Percentiles rank a stretch among this genome's conserved stretches.
phyloP scores from a whole-genome alignment of 2,888 invertebrate genomes.

The Lepidochrysops patricia region DNA sequence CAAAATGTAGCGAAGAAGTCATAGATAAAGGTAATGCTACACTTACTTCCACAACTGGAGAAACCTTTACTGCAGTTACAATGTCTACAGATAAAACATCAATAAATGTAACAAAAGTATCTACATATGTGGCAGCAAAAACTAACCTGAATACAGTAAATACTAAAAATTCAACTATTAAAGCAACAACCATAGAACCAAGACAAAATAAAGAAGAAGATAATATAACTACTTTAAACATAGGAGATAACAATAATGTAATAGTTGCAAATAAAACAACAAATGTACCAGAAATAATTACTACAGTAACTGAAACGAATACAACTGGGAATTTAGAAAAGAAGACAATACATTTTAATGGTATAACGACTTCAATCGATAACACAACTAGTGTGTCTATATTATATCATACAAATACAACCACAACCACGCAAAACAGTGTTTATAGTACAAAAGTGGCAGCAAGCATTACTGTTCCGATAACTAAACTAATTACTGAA shows the following conservation, averaged over 20 bases:
- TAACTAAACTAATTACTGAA: conserved; percentile 16
- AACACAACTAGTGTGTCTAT: not conserved
- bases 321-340: not conserved
- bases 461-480: conserved; percentile 6
- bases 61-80: too few relatives aligned
- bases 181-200: not conserved
- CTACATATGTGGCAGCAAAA: not conserved
- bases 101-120: not conserved
- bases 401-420: not conserved
- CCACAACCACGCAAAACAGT: conserved; percentile 6
- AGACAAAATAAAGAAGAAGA: too few relatives aligned
- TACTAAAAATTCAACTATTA: not conserved
- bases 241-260: too few relatives aligned
- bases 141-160: not conserved
- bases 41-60: too few relatives aligned
- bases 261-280: too few relatives aligned
- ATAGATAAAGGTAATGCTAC: not conserved
- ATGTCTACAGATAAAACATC: too few relatives aligned
- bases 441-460: conserved; percentile 14
- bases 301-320: too few relatives aligned
- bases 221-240: too few relatives aligned
- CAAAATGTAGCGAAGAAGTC: not conserved
- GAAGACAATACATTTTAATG: not conserved
- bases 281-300: not conserved
- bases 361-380: not conserved